Conservation (phyloP, 2,797 vertebrate genomes). For the Lacerta bilineata region DNA sequence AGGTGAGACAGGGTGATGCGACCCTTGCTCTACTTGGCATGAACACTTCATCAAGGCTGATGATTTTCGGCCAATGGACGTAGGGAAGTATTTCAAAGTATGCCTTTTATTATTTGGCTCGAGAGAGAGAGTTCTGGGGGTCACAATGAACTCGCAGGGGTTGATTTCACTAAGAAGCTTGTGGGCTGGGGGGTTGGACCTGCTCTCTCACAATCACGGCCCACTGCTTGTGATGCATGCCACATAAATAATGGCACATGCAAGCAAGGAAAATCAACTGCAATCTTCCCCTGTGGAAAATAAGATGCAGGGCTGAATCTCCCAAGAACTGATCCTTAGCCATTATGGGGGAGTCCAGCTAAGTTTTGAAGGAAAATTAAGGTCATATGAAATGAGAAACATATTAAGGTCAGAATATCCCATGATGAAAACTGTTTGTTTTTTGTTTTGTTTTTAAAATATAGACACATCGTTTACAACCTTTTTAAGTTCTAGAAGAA, state of each 20-base stretch:
- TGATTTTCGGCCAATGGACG: slow-evolving; percentile 60
- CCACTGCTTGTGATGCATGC: slow-evolving; percentile 41
- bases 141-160: slow-evolving; percentile 56
- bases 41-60: slow-evolving; percentile 38
- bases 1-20: background rate
- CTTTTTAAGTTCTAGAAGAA: slow-evolving; percentile 49
- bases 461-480: slow-evolving; percentile 44
- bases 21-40: slow-evolving; percentile 42
- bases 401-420: slow-evolving; percentile 4
- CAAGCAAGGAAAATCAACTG: slow-evolving; percentile 6
- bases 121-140: slow-evolving; percentile 5
- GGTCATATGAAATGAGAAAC: slow-evolving; percentile 27
- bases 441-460: slow-evolving; percentile 1
- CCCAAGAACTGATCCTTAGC: background rate
- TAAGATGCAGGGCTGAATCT: background rate
- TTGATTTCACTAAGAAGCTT: slow-evolving; percentile 59
- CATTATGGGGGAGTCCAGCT: background rate
- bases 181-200: slow-evolving; percentile 4
- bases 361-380: background rate
- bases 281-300: background rate
- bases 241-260: slow-evolving; percentile 33
- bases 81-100: slow-evolving; percentile 40
- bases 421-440: background rate
- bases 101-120: slow-evolving; percentile 45
- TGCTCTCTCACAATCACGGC: slow-evolving; percentile 51